Evolutionary conservation across 2,888 invertebrate genomes (phyloP).

Genomic region (Nomada hirtipes): DNA sequence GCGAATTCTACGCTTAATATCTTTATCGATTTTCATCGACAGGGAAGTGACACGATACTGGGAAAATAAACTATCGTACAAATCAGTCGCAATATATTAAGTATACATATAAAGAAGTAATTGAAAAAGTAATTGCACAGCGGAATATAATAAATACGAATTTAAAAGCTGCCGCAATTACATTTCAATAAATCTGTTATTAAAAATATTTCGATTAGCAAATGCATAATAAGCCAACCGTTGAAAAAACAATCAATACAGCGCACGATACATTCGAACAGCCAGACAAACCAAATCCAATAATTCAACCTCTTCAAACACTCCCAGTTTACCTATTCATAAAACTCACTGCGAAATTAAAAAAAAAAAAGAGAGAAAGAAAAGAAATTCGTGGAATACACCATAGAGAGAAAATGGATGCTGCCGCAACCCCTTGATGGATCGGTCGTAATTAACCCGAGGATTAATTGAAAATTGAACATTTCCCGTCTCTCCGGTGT

Average conservation of each 20-base stretch:
- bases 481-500: constrained; percentile 40
- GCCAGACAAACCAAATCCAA: constrained; percentile 1
- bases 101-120: too few species aligned
- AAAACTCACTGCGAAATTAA: background rate
- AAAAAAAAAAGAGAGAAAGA: background rate
- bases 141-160: too few species aligned
- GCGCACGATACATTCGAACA: background rate
- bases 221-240: too few species aligned
- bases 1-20: too few species aligned
- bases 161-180: too few species aligned
- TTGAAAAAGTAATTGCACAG: too few species aligned
- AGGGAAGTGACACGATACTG: too few species aligned
- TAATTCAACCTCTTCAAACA: background rate
- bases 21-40: too few species aligned
- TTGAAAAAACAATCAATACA: background rate
- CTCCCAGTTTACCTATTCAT: background rate
- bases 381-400: constrained; percentile 2
- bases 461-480: constrained; percentile 62
- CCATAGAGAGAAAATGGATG: constrained; percentile 26
- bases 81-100: too few species aligned
- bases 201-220: background rate
- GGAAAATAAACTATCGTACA: too few species aligned
- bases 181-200: too few species aligned
- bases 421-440: constrained; percentile 43
- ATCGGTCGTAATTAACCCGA: constrained; percentile 50